phyloP scores from a whole-genome alignment of 2,888 invertebrate genomes.

The Molanna angustata region DNA sequence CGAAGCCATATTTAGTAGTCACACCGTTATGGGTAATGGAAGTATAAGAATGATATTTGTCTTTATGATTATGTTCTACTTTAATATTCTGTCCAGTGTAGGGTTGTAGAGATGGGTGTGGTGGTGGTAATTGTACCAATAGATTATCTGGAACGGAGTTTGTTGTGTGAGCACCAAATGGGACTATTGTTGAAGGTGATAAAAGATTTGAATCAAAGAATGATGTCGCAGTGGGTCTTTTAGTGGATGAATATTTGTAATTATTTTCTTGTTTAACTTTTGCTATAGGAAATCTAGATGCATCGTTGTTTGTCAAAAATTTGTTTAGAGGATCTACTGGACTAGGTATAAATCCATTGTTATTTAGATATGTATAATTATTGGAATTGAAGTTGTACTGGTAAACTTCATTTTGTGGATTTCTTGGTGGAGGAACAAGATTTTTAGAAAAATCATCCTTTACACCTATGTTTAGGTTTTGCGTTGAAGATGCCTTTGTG shows the following conservation, averaged over 20 bases:
- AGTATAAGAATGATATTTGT: slow-evolving; percentile 21
- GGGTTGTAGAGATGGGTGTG: slow-evolving; percentile 37
- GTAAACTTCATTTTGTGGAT: slow-evolving; percentile 7
- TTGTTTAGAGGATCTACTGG: slow-evolving; percentile 50
- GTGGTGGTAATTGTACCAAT: slow-evolving; percentile 39
- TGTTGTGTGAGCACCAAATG: slow-evolving; percentile 29
- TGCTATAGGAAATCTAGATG: slow-evolving; percentile 11
- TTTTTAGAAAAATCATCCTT: slow-evolving; percentile 46
- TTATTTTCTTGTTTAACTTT: slow-evolving; percentile 21
- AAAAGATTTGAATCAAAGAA: slow-evolving; percentile 28
- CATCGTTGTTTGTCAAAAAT: slow-evolving; percentile 28
- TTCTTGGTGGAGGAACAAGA: slow-evolving; percentile 48
- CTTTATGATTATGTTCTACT: slow-evolving; percentile 18
- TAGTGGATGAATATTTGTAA: slow-evolving; percentile 25
- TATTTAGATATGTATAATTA: slow-evolving; percentile 38
- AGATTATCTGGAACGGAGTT: slow-evolving; percentile 37
- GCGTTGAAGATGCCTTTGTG: slow-evolving; percentile 34
- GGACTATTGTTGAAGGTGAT: slow-evolving; percentile 22
- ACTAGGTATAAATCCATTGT: slow-evolving; percentile 45
- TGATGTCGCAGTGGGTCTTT: slow-evolving; percentile 24
- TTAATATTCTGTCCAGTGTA: slow-evolving; percentile 15
- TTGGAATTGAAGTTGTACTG: slow-evolving; percentile 33
- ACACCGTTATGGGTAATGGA: slow-evolving; percentile 29
- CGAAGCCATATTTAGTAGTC: slow-evolving; percentile 38
- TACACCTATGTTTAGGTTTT: slow-evolving; percentile 37